phyloP scores from a whole-genome alignment of 2,113 vertebrate species.

The Piaya cayana region DNA sequence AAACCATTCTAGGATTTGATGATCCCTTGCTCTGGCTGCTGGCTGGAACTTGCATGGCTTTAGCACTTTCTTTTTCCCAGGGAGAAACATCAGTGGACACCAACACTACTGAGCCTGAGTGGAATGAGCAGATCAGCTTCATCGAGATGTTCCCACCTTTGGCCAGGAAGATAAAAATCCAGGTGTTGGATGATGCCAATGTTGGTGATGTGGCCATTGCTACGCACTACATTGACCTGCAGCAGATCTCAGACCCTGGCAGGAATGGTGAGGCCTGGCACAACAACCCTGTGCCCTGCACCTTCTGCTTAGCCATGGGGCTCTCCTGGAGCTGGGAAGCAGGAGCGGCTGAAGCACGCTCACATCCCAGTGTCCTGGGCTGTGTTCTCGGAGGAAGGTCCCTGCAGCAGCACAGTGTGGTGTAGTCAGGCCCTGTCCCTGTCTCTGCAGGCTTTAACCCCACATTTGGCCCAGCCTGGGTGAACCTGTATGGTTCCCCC shows the following conservation, averaged over 20 bases:
- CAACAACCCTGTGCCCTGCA: background rate
- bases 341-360: fast-evolving
- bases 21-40: background rate
- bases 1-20: no score
- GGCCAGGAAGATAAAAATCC: constrained; percentile 86
- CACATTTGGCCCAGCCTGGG: constrained; percentile 89
- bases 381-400: background rate
- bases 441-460: constrained; percentile 84
- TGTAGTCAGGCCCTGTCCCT: background rate
- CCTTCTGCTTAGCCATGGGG: background rate
- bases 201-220: constrained; percentile 84
- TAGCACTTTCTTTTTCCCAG: constrained; percentile 62
- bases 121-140: constrained; percentile 94
- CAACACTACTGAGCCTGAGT: constrained; percentile 80
- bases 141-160: constrained; percentile 93
- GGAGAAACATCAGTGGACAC: constrained; percentile 87
- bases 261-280: constrained; percentile 80
- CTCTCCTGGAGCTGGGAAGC: background rate
- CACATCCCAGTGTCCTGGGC: background rate
- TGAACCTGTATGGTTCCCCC: constrained; percentile 91
- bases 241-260: constrained; percentile 87
- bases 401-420: background rate
- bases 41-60: background rate
- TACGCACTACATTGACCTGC: constrained; percentile 89
- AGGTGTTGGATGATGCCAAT: constrained; percentile 87